phyloP scores from a whole-genome alignment of 2,113 vertebrate genomes.

The Neotoma lepida region DNA sequence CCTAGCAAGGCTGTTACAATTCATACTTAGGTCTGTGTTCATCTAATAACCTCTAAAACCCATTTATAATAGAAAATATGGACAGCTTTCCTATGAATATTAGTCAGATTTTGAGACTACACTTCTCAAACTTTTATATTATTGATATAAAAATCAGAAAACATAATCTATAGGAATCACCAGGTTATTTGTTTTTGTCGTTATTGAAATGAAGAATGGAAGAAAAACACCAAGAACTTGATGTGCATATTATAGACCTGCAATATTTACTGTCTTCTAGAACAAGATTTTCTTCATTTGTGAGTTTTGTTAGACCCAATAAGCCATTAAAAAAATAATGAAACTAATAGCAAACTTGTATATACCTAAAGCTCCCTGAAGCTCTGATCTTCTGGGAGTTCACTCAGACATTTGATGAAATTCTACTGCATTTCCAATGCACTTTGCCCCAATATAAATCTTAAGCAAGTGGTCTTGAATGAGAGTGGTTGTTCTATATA shows the following conservation, averaged over 20 bases:
- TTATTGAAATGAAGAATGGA: neutral
- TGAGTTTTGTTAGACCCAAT: neutral
- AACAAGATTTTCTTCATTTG: neutral
- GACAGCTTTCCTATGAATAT: neutral
- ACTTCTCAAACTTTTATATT: neutral
- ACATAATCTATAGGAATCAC: neutral
- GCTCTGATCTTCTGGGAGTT: neutral
- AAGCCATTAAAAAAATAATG: constrained; percentile 4
- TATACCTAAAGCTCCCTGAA: neutral
- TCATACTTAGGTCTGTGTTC: neutral
- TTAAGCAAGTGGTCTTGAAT: neutral
- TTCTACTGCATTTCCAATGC: neutral
- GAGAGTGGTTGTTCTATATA: neutral
- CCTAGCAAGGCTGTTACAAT: neutral
- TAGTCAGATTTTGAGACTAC: neutral
- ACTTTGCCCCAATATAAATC: neutral
- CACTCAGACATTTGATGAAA: neutral
- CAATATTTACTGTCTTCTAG: neutral
- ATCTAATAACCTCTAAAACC: neutral
- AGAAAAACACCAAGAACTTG: neutral
- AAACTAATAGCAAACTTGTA: neutral
- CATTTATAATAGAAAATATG: neutral
- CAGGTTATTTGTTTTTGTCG: neutral
- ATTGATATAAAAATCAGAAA: neutral
- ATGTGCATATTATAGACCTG: neutral